Evolutionary conservation across 2,888 invertebrate species (phyloP).

Genomic region (Spilarctia lutea): DNA sequence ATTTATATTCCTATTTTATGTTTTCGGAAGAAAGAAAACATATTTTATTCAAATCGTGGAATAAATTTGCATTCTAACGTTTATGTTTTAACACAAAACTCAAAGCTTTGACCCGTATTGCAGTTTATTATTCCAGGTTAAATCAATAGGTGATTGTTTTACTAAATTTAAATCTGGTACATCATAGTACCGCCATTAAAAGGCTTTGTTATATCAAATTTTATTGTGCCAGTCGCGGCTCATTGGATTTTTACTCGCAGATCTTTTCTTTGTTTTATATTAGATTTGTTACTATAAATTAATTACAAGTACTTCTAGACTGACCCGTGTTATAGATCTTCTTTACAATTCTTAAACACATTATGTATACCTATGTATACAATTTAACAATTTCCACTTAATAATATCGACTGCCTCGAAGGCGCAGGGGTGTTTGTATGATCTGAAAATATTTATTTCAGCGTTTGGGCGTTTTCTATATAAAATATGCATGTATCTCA

Average conservation of each 20-base stretch:
- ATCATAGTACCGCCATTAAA: neutral
- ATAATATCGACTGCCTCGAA: no score
- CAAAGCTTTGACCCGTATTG: neutral
- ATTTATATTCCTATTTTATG: no score
- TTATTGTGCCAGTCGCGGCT: neutral
- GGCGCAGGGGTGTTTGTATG: no score
- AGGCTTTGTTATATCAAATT: neutral
- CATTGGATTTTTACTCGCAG: neutral
- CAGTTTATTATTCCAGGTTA: neutral
- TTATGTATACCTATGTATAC: no score
- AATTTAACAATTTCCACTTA: no score
- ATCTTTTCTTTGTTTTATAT: neutral
- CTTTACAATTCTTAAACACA: no score
- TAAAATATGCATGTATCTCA: no score
- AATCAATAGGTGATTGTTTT: neutral
- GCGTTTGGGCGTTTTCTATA: no score
- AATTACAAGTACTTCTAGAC: neutral
- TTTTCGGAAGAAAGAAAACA: neutral
- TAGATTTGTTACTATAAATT: neutral
- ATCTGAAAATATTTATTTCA: no score
- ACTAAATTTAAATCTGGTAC: neutral
- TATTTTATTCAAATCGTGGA: neutral
- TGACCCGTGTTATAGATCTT: neutral
- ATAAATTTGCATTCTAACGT: neutral
- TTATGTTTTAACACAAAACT: neutral